Base-by-base conservation (phyloP, 2,888 invertebrate species). In the Drosophila diplacantha region DNA sequence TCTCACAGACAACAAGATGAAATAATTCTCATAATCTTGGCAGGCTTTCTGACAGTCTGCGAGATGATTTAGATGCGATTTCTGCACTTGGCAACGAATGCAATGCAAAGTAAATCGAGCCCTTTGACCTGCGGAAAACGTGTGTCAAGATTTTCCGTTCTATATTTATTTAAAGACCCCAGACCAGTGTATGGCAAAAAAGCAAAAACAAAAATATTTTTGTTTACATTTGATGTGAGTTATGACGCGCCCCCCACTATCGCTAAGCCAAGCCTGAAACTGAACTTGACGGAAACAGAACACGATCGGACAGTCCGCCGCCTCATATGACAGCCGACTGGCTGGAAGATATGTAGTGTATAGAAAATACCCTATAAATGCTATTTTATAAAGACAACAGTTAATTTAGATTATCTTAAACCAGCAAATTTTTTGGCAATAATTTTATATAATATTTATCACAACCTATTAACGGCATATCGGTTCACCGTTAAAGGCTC, bases 141-240 rank as follows among this genome's bases (percentile, higher is more conserved):
- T 56, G 34, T 56, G 39, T 34, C 38, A 34, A 32, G 26, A 49
- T 37, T 49, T 37, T 50, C 44, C 50, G 44, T 43, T 24, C 24
- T 26, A 41, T 26, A 26, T 41, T 56, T 50, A 26, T 41, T 56
- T 50, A 29, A 29, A 46, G 34, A 3, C 55, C 18, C 55, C 18
- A 52, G 29, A 34, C 4, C 41, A 5, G 22, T 16, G 7, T 16
- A 16, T 44, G 44, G 18, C 1, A 38, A 32, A 56, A 44, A 47
- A 39, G 62, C 49, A 62, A 51, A 56, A 67, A 76, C 65, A 79
- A 79, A 69, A 77, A 77, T 81, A 78, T 81, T 81, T 63, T 81
- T 77, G 81, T 77, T 81, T 81, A 70, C 74, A 73, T 64, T 53
- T 16, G 38, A 44, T 56, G 26, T 50, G 41, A 53, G 47, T 35